Evolutionary conservation across 2,797 vertebrate species (phyloP).

Genomic region (Synanceia verrucosa): DNA sequence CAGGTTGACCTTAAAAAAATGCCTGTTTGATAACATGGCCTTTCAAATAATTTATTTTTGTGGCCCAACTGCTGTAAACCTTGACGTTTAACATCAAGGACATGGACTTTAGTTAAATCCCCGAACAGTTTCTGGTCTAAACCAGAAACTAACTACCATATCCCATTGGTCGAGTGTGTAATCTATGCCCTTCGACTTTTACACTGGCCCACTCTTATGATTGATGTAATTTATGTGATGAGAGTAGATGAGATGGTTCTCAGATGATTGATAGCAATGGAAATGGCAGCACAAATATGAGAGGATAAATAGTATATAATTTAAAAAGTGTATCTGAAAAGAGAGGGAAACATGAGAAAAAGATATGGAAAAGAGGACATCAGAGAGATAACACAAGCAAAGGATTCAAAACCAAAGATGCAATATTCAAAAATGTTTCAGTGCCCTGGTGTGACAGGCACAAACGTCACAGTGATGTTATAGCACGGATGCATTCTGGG

Average conservation of each 20-base stretch:
- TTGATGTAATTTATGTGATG: neutral
- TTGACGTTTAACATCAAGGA: neutral
- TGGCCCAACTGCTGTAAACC: neutral
- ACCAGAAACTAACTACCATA: too few species aligned
- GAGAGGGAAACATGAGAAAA: neutral
- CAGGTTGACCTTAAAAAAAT: neutral
- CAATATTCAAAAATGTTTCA: constrained; percentile 44
- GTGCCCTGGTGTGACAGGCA: constrained; percentile 65
- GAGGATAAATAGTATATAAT: neutral
- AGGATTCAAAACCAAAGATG: constrained; percentile 42
- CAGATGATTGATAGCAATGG: neutral
- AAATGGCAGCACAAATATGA: neutral
- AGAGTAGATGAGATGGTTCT: neutral
- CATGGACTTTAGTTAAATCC: neutral
- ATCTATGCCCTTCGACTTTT: neutral
- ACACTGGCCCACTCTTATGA: neutral
- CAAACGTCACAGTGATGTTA: constrained; percentile 62
- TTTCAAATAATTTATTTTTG: constrained; percentile 2
- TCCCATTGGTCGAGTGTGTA: neutral
- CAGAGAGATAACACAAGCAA: constrained; percentile 11
- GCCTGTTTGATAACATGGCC: neutral
- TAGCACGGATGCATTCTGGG: constrained; percentile 70
- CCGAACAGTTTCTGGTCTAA: neutral
- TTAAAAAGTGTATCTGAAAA: neutral
- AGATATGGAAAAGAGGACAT: neutral